A percentile compares a stretch with the other conserved stretches of the same genome.
phyloP scores from a whole-genome alignment of 2,113 vertebrate genomes.

The Perognathus longimembris region DNA sequence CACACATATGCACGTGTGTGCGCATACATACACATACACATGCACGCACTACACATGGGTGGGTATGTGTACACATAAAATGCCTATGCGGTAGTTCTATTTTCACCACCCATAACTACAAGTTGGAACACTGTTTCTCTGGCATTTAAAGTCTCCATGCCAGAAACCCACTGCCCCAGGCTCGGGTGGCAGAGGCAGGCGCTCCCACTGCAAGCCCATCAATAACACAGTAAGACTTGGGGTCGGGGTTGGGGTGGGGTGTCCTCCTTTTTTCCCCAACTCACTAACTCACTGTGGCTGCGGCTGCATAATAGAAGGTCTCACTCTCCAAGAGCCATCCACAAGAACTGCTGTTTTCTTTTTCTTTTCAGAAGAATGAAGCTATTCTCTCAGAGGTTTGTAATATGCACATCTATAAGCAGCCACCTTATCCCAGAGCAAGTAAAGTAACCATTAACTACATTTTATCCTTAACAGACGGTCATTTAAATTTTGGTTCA shows the following conservation, averaged over 20 bases:
- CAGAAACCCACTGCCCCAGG: slow-evolving; percentile 34
- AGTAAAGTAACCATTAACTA: background rate
- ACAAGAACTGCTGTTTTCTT: background rate
- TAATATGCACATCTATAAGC: background rate
- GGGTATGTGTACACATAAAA: too few species aligned
- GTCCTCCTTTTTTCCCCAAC: background rate
- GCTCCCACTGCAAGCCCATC: background rate
- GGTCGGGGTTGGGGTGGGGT: background rate
- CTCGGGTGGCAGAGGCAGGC: background rate
- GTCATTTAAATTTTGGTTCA: slow-evolving; percentile 28
- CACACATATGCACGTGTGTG: background rate
- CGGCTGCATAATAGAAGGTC: background rate
- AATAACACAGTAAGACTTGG: background rate
- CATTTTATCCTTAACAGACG: background rate
- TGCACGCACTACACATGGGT: background rate
- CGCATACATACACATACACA: too few species aligned
- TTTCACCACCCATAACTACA: background rate
- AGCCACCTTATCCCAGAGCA: background rate
- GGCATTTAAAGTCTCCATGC: background rate
- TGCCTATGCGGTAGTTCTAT: background rate
- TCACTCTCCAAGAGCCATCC: slow-evolving; percentile 12
- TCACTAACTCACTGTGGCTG: background rate
- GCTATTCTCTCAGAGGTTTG: background rate
- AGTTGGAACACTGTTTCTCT: slow-evolving; percentile 14
- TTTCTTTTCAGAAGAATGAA: slow-evolving; percentile 1